Evolutionary conservation across 2,797 vertebrate species (phyloP).

Genomic region (Gorsachius magnificus): DNA sequence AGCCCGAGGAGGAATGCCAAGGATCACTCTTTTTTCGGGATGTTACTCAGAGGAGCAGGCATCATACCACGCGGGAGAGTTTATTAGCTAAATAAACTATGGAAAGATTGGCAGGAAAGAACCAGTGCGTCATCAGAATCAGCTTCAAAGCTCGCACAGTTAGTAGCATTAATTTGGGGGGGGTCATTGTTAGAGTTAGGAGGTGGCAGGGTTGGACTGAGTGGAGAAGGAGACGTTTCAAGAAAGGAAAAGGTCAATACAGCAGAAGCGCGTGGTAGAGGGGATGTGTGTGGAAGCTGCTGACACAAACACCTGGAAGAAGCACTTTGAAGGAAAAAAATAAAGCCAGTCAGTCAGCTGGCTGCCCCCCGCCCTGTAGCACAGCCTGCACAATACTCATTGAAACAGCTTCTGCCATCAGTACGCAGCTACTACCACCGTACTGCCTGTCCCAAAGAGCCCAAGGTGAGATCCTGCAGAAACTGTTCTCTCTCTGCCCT

Average conservation of each 20-base stretch:
- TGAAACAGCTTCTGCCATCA: rapidly evolving
- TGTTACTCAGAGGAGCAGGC: not conserved
- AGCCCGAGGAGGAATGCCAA: not conserved
- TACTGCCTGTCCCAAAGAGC: not conserved
- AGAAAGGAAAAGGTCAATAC: not conserved
- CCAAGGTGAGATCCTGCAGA: not conserved
- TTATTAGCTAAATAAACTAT: slow-evolving; percentile 13
- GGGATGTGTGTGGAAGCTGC: not conserved
- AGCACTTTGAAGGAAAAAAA: not conserved
- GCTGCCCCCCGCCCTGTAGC: not conserved
- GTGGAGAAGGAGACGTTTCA: not conserved
- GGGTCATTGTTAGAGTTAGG: rapidly evolving
- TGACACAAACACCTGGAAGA: not conserved
- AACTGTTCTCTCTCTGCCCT: not conserved
- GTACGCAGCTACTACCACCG: not conserved
- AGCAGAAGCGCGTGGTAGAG: not conserved
- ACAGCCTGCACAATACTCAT: not conserved
- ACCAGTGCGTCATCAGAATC: not conserved
- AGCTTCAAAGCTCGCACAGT: not conserved
- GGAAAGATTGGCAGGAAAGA: slow-evolving; percentile 4
- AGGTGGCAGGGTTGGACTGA: not conserved
- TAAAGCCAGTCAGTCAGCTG: not conserved
- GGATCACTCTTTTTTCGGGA: not conserved
- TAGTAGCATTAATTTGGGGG: rapidly evolving
- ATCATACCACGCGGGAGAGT: not conserved